Evolutionary conservation across 1,140 invertebrate genomes (phyloP).

Genomic region (Oryctes rhinoceros): DNA sequence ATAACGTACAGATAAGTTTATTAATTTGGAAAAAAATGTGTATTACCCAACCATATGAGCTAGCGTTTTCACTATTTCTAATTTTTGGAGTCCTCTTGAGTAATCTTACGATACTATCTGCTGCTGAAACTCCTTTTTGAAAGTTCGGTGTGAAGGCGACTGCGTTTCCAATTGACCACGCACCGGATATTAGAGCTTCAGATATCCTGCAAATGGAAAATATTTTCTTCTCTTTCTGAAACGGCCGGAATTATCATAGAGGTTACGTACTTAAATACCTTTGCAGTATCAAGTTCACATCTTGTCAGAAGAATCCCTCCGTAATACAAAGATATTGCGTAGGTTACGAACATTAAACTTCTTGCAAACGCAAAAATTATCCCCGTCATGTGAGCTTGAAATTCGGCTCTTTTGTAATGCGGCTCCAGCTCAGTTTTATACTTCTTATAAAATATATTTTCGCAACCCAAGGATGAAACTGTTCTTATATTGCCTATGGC

Average conservation of each 20-base stretch:
- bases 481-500: constrained; percentile 78
- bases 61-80: constrained; percentile 45
- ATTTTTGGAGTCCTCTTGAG: constrained; percentile 69
- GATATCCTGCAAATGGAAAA: constrained; percentile 71
- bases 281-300: constrained; percentile 70
- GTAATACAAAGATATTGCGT: constrained; percentile 80
- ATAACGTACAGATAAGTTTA: too few relatives aligned
- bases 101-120: constrained; percentile 74
- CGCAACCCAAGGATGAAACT: constrained; percentile 74
- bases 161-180: constrained; percentile 87
- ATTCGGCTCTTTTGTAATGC: constrained; percentile 64
- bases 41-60: constrained; percentile 60
- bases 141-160: constrained; percentile 90
- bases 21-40: not conserved
- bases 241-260: not conserved
- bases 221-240: not conserved
- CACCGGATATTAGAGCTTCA: constrained; percentile 73
- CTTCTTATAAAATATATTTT: constrained; percentile 69
- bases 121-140: constrained; percentile 83
- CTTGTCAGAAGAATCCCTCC: constrained; percentile 77
- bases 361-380: constrained; percentile 80
- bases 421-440: constrained; percentile 66
- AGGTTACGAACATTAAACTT: constrained; percentile 78
- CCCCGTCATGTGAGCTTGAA: constrained; percentile 73
- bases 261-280: constrained; percentile 78